A percentile compares a stretch with the other conserved stretches of the same genome.
phyloP scores from a whole-genome alignment of 2,888 invertebrate genomes.

The Stramonita haemastoma region DNA sequence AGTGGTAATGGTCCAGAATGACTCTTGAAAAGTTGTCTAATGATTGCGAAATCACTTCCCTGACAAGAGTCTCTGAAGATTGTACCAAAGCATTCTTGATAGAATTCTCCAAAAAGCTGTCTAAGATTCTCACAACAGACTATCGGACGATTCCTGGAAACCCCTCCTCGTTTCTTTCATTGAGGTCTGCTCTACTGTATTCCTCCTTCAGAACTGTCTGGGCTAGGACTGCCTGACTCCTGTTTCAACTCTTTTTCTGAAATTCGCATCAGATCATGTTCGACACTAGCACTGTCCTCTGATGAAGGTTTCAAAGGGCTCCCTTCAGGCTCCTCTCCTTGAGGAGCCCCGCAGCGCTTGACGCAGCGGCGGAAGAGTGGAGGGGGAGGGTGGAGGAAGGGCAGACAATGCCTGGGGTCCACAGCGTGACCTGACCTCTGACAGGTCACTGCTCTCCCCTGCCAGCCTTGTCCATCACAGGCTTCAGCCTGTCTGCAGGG shows the following conservation, averaged over 20 bases:
- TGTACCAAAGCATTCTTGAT: too few species aligned
- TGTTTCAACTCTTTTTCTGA: not conserved
- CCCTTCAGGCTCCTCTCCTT: not conserved
- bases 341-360: not conserved
- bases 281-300: not conserved
- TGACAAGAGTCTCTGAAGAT: too few species aligned
- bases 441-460: not conserved
- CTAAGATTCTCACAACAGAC: too few species aligned
- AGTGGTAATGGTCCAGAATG: too few species aligned
- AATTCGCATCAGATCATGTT: not conserved
- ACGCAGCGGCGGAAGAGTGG: not conserved
- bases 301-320: not conserved
- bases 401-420: not conserved
- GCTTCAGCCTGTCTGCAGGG: not conserved
- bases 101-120: too few species aligned
- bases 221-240: not conserved
- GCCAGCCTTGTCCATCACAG: not conserved
- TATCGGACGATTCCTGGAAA: too few species aligned
- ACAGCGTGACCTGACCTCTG: not conserved
- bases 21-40: too few species aligned
- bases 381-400: not conserved
- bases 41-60: too few species aligned
- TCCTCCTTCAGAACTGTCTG: too few species aligned
- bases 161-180: too few species aligned
- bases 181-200: too few species aligned